Conservation (phyloP, 2,113 vertebrate species). For the Rhabdornis inornatus region DNA sequence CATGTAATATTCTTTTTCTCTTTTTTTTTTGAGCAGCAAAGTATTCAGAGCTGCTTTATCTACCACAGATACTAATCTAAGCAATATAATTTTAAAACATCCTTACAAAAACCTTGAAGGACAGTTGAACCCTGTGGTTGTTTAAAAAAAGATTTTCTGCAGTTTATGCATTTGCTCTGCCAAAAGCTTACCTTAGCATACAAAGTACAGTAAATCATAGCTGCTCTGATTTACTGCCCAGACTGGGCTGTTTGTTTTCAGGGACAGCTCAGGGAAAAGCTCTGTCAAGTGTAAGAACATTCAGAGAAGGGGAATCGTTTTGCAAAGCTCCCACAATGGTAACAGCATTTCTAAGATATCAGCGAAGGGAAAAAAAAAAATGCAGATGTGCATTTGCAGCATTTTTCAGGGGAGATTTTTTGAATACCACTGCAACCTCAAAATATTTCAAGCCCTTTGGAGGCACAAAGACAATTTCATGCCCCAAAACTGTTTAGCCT, state of each 20-base stretch:
- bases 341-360: neutral
- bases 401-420: neutral
- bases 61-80: constrained; percentile 67
- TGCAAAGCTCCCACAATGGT: neutral
- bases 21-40: constrained; percentile 33
- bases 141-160: constrained; percentile 56
- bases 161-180: constrained; percentile 65
- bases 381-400: neutral
- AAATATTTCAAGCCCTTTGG: neutral
- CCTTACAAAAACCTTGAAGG: constrained; percentile 63
- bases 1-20: constrained; percentile 33
- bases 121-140: constrained; percentile 43
- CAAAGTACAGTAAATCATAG: constrained; percentile 60
- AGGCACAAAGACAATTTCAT: neutral
- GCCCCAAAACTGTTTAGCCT: neutral
- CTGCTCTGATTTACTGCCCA: constrained; percentile 57
- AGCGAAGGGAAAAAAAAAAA: neutral
- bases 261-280: constrained; percentile 26
- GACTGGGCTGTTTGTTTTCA: constrained; percentile 40
- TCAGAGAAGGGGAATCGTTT: neutral
- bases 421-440: neutral
- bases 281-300: neutral
- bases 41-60: constrained; percentile 50
- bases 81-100: constrained; percentile 59
- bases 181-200: constrained; percentile 73